These are phyloP conservation scores for Caloenas nicobarica DNA, from an alignment of 2,113 vertebrate genomes.

Conservation along the genomic window DNA sequence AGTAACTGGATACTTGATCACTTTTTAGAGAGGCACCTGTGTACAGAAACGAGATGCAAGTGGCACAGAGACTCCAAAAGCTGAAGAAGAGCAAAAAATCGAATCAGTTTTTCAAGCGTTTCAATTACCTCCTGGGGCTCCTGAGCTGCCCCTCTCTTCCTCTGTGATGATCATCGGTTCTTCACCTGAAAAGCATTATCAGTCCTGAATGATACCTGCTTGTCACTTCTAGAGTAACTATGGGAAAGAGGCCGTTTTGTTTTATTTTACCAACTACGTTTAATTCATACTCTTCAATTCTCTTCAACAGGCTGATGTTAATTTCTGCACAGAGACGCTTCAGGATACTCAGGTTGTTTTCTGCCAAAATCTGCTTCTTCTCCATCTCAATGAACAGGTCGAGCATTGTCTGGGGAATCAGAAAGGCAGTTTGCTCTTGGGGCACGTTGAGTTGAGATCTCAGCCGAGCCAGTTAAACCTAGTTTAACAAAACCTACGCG, in stretches of 20 bases:
- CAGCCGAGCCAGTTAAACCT: background rate
- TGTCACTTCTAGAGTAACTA: background rate
- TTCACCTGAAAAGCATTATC: conserved; percentile 28
- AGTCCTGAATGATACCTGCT: background rate
- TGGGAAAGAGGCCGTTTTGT: background rate
- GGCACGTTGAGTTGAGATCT: background rate
- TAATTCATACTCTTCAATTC: conserved; percentile 61
- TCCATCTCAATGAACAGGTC: conserved; percentile 78
- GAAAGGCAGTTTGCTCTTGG: conserved; percentile 27
- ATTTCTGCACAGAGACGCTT: conserved; percentile 52
- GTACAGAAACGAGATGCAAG: background rate
- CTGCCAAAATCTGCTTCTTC: conserved; percentile 66
- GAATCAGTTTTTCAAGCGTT: background rate
- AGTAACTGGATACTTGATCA: background rate
- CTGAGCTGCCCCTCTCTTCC: background rate
- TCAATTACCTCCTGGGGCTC: conserved; percentile 12
- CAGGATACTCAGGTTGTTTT: conserved; percentile 51
- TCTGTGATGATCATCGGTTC: conserved; percentile 10
- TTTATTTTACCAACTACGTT: conserved; percentile 19
- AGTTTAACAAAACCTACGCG: background rate
- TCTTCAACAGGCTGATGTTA: conserved; percentile 59
- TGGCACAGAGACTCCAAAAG: background rate
- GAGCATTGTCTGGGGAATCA: conserved; percentile 67
- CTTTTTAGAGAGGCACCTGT: background rate
- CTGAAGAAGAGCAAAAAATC: background rate